Percentiles rank a stretch among this genome's conserved stretches.
phyloP scores from a whole-genome alignment of 2,797 vertebrate genomes.

The Lepus oiostolus region DNA sequence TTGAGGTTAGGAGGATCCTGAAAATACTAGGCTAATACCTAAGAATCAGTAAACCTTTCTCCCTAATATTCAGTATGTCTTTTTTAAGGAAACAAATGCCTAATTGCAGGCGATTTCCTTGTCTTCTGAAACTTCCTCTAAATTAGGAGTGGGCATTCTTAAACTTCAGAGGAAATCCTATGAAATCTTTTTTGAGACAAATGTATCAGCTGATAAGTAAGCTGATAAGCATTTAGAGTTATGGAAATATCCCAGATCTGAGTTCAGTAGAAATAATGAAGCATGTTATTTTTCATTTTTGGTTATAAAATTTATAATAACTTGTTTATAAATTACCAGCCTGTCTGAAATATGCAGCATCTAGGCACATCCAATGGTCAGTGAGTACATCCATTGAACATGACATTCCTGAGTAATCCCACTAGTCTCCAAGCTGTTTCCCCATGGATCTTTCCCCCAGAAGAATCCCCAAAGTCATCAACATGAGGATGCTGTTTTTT shows the following conservation, averaged over 20 bases:
- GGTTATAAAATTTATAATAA: neutral
- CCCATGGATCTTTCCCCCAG: neutral
- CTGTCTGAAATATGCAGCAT: neutral
- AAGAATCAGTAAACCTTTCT: neutral
- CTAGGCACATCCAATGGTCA: neutral
- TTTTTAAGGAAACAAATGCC: neutral
- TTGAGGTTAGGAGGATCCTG: neutral
- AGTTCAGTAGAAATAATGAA: neutral
- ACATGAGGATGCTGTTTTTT: neutral
- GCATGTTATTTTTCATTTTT: neutral
- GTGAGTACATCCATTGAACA: neutral
- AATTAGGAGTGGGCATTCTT: neutral
- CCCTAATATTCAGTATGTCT: neutral
- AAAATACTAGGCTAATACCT: neutral
- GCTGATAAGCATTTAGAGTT: neutral
- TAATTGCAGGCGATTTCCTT: neutral
- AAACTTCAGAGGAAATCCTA: neutral
- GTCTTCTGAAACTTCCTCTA: neutral
- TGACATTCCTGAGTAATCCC: neutral
- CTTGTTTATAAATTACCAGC: neutral
- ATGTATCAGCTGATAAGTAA: neutral
- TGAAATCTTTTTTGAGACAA: conserved; percentile 21
- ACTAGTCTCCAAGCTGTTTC: neutral
- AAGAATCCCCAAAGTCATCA: neutral
- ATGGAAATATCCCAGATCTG: neutral